Conservation (phyloP, 2,113 vertebrate genomes). For the Macrotus californicus region DNA sequence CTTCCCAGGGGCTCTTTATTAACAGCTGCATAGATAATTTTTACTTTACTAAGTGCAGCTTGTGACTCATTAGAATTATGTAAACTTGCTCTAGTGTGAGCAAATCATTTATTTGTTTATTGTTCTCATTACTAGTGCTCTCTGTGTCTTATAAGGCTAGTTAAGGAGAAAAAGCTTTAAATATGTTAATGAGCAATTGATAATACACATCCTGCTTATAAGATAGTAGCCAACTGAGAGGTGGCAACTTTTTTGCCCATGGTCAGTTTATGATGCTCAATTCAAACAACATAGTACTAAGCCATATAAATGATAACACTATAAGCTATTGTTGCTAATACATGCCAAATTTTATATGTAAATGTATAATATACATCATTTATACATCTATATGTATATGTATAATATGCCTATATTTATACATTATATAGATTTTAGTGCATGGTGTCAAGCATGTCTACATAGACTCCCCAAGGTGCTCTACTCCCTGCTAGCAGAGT, state of each 20-base stretch:
- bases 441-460: no score
- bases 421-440: no score
- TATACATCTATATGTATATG: no score
- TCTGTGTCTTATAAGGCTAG: background rate
- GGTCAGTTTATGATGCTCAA: background rate
- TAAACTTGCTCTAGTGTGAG: background rate
- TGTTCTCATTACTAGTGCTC: background rate
- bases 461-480: background rate
- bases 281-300: background rate
- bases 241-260: background rate
- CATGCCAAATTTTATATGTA: background rate
- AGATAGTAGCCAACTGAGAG: background rate
- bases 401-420: no score
- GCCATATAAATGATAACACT: background rate
- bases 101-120: background rate
- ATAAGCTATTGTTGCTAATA: background rate
- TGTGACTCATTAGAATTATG: background rate
- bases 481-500: background rate
- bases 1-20: background rate
- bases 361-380: no score
- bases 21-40: background rate
- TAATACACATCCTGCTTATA: background rate
- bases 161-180: background rate
- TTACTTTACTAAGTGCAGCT: conserved; percentile 1
- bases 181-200: background rate